Base-by-base conservation (phyloP, 2,888 invertebrate genomes). In the Strigamia maritima region DNA sequence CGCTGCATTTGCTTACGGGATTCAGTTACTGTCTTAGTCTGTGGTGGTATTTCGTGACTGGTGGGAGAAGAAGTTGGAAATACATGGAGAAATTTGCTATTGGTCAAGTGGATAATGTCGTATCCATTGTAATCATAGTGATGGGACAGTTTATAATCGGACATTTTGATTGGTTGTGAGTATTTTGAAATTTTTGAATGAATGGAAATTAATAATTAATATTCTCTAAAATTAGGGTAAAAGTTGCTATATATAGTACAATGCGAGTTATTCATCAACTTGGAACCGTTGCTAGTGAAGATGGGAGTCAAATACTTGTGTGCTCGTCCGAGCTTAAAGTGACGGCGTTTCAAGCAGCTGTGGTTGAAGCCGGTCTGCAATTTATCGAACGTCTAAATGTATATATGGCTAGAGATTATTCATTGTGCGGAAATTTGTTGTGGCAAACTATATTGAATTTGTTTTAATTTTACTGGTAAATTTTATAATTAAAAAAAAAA, bases 101-200 rank as follows among this genome's bases (percentile, higher is more conserved):
- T 10, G 65, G 65, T 65, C 26, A 65, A 65, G 26, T 14, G 24
- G 65, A 65, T 14, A 65, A 65, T 65, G 12, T 65, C 26, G 24
- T 28, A 10, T 65, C 26, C 26, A 26, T 65, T 65, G 24, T 10
- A 14, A 26, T 1, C 24, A 65, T 65, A 8, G 26, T 65, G 12
- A 65, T 65, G 65, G 65, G 65, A 24, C 65, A 65, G 65, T 65
- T 65, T 10, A 24, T 65, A 26, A 65, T 65, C 26, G 65, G 65
- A 1, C 65, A 65, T 26, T 65, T 26, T 65, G 65, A 65, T 65
- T 65, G 65, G 65, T 65, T 65, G 65, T 65, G 26, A 65, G 65
- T 65, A 26, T 65, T 65, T 65, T 19, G 22, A 40, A 40, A n/a
- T n/a, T n/a, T n/a, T n/a, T n/a, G n/a, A n/a, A n/a, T n/a, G n/a